These are phyloP conservation scores for Taenaris catops DNA, from an alignment of 2,888 invertebrate species.

Conservation along the genomic window DNA sequence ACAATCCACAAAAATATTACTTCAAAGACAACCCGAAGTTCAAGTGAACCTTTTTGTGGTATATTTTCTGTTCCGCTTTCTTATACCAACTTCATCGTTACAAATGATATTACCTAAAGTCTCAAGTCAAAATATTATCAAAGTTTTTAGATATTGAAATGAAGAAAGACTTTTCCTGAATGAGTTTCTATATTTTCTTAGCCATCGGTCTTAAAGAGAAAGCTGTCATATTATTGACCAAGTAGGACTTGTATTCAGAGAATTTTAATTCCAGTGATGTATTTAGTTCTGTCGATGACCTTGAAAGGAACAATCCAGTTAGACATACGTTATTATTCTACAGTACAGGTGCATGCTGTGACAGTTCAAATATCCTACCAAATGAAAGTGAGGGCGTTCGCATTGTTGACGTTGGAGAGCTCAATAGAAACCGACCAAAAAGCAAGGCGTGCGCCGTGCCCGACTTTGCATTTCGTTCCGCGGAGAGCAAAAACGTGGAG, in stretches of 20 bases:
- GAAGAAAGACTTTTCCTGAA: no score
- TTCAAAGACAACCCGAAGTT: no score
- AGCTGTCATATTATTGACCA: neutral
- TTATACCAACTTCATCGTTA: no score
- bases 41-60: no score
- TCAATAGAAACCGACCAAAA: constrained; percentile 67
- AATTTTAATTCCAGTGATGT: constrained; percentile 3
- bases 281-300: constrained; percentile 8
- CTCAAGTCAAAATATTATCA: no score
- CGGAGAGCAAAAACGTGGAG: constrained; percentile 58
- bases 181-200: no score
- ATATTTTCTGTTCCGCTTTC: no score
- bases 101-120: no score
- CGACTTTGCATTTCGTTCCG: constrained; percentile 40
- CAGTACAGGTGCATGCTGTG: constrained; percentile 8
- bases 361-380: constrained; percentile 15
- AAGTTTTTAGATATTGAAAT: no score
- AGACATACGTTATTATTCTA: constrained; percentile 2
- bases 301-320: constrained; percentile 6
- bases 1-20: no score
- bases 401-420: constrained; percentile 62
- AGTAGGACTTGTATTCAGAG: neutral
- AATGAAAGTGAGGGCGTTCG: constrained; percentile 71
- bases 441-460: constrained; percentile 38
- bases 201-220: constrained; percentile 3